Evolutionary conservation across 2,113 vertebrate genomes (phyloP), one percentile per base, ranked within the genome.

Genomic region (Mastomys coucha): DNA sequence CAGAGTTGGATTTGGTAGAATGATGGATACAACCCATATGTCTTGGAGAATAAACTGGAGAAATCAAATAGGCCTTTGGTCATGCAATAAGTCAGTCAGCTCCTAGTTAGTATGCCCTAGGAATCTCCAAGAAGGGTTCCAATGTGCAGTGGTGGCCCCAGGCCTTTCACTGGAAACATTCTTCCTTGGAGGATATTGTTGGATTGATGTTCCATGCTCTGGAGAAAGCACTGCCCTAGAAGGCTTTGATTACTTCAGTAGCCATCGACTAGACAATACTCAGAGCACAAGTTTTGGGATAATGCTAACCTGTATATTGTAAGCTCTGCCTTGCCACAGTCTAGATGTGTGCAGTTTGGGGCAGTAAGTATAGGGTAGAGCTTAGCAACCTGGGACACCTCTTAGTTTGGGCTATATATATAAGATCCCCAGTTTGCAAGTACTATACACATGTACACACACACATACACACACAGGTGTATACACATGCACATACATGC

Each of bases 251-350:
- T 65, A 36, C 49, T 65, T 51, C 42, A 63, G 56, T 28, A 19
- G 2, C 12, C n/a, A 9, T 22, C 24, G 12, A 60, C 51, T 33
- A 7, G 5, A 78, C 3, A 36, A 2, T 2, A 1, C 51, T 9
- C 1, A 17, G 13, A 16, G 36, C 60, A 53, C 14, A 31, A 26
- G 24, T 26, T 39, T 53, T n/a, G 63, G 39, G 45, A 75, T 36
- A 0, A 1, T 6, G 22, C 12, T 16, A 36, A 60, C 28, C 63
- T 65, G 26, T 16, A 56, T 22, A 24, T 63, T 65, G 22, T 36
- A 80, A 36, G 33, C 49, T 92, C 88, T n/a, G 19, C 70, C 72
- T 42, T 4, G 7, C 2, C 0, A 28, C 39, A 84, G 89, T 70
- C 60, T 86, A 51, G 65, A 53, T 70, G 3, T 75, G 33, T 90